These are phyloP conservation scores for Drosophila grimshawi DNA, from an alignment of 1,140 invertebrate genomes.

Conservation along the genomic window DNA sequence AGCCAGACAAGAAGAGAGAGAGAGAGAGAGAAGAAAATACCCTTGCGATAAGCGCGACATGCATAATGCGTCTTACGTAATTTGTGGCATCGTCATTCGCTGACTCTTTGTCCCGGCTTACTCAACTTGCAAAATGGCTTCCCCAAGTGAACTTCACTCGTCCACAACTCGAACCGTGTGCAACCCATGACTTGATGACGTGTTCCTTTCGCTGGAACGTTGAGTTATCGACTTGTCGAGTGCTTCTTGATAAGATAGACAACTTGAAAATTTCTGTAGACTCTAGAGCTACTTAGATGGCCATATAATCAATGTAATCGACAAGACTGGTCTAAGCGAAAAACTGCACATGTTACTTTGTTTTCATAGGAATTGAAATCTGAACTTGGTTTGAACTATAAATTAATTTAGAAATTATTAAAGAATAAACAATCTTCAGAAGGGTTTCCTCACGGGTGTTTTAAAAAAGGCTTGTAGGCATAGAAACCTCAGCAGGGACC, in stretches of 20 bases:
- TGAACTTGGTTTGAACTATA: background rate
- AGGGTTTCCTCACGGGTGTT: background rate
- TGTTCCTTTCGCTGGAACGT: slow-evolving; percentile 22
- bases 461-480: too few species aligned
- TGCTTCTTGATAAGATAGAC: slow-evolving; percentile 53
- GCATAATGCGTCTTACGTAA: slow-evolving; percentile 17
- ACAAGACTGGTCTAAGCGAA: slow-evolving; percentile 1
- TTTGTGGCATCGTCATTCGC: slow-evolving; percentile 10
- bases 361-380: background rate
- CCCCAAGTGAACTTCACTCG: slow-evolving; percentile 18
- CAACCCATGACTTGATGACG: slow-evolving; percentile 44
- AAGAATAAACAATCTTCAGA: background rate
- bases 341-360: background rate
- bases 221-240: slow-evolving; percentile 38
- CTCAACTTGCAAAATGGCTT: slow-evolving; percentile 65
- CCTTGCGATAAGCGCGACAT: background rate
- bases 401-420: background rate
- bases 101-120: slow-evolving; percentile 28
- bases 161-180: slow-evolving; percentile 61
- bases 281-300: background rate
- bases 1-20: too few species aligned
- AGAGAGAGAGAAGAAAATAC: background rate
- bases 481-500: too few species aligned
- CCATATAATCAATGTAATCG: slow-evolving; percentile 9
- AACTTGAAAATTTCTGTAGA: slow-evolving; percentile 17